A percentile compares a stretch with the other conserved stretches of the same genome.
phyloP scores from a whole-genome alignment of 2,113 vertebrate genomes.

The Anguilla japonica region DNA sequence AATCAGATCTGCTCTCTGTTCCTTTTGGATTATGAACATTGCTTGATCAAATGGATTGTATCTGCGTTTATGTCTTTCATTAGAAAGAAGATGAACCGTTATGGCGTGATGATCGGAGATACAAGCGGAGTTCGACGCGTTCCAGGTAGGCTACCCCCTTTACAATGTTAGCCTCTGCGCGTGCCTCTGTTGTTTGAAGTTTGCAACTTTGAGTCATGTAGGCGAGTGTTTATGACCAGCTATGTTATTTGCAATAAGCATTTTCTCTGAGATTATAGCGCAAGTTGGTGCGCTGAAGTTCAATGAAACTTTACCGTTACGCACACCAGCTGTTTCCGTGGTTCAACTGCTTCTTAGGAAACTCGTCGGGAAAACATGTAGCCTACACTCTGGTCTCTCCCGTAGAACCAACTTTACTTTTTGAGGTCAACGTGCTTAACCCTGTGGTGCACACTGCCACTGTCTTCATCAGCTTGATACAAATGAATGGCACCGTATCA shows the following conservation, averaged over 20 bases:
- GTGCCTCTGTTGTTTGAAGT: background rate
- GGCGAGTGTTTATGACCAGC: background rate
- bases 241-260: background rate
- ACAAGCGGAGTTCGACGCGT: background rate
- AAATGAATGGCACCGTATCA: background rate
- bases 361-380: background rate
- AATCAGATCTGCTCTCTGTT: background rate
- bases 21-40: background rate
- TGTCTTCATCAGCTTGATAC: background rate
- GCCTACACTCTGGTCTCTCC: background rate
- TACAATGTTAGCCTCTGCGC: no score
- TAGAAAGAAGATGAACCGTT: conserved; percentile 1
- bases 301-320: background rate
- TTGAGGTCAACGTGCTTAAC: background rate
- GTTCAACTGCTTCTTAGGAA: background rate
- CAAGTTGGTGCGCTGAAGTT: background rate
- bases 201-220: background rate
- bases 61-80: background rate
- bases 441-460: background rate
- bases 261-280: background rate
- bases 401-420: background rate
- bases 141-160: background rate
- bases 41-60: background rate
- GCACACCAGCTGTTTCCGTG: background rate
- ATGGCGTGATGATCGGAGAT: background rate